These are phyloP conservation scores for Sericinus montela DNA, from an alignment of 2,888 invertebrate genomes.

Conservation along the genomic window DNA sequence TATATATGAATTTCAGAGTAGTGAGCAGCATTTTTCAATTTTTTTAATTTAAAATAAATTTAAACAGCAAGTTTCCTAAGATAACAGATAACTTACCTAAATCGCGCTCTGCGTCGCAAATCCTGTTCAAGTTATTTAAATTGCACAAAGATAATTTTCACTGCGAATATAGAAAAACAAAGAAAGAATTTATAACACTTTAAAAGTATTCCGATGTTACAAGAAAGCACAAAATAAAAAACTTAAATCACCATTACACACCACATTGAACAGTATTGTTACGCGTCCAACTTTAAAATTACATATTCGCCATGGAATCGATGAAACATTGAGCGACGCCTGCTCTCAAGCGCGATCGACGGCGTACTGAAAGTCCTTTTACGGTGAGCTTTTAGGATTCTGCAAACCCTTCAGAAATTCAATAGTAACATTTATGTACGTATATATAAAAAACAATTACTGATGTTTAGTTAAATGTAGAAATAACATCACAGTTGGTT, in stretches of 20 bases:
- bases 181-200: background rate
- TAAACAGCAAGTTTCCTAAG: background rate
- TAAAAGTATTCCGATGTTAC: background rate
- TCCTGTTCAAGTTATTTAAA: background rate
- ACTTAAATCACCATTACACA: background rate
- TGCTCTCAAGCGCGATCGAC: constrained; percentile 7
- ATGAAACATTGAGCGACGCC: background rate
- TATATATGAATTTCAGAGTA: no score
- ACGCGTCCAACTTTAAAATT: constrained; percentile 8
- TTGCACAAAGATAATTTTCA: constrained; percentile 5
- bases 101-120: background rate
- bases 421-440: no score
- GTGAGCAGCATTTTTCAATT: no score
- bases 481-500: no score
- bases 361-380: constrained; percentile 9
- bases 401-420: constrained; percentile 9
- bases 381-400: constrained; percentile 6
- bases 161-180: background rate
- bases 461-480: no score
- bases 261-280: background rate
- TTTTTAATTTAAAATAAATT: background rate
- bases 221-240: background rate
- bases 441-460: no score
- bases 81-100: constrained; percentile 4
- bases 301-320: background rate